phyloP scores from a whole-genome alignment of 2,797 vertebrate species.

The Lateolabrax maculatus region DNA sequence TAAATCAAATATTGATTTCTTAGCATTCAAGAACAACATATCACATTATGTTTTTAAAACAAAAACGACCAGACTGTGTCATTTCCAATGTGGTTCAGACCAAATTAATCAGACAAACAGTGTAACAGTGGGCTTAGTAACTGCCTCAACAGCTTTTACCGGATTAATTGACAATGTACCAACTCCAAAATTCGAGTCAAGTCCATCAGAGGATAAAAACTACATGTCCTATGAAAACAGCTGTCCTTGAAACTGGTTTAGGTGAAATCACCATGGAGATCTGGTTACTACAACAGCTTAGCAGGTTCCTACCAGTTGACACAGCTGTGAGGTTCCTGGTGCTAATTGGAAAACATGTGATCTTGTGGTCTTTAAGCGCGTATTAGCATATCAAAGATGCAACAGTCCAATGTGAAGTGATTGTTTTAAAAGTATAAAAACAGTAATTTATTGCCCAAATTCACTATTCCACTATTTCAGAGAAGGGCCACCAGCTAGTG shows the following conservation, averaged over 20 bases:
- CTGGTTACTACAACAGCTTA: conserved; percentile 49
- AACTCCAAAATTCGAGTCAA: conserved; percentile 31
- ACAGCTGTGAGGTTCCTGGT: conserved; percentile 21
- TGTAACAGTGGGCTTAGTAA: neutral
- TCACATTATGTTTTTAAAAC: neutral
- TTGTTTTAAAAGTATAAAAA: neutral
- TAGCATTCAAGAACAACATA: neutral
- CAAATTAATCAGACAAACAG: neutral
- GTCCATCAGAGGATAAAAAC: conserved; percentile 40
- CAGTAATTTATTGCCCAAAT: neutral
- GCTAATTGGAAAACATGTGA: conserved; percentile 11
- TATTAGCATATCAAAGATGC: too few species aligned
- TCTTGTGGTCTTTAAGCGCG: accelerated
- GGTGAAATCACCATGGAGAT: conserved; percentile 59
- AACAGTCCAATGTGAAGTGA: neutral
- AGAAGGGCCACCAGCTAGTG: neutral
- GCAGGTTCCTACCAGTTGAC: conserved; percentile 46
- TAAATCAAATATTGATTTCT: neutral
- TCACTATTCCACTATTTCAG: neutral
- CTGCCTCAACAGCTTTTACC: conserved; percentile 4
- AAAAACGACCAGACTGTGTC: neutral
- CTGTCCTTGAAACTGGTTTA: conserved; percentile 51
- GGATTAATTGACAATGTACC: conserved; percentile 45
- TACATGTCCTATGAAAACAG: conserved; percentile 35
- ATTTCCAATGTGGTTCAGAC: neutral